Evolutionary conservation across 2,888 invertebrate genomes (phyloP), one percentile per base, ranked within the genome.

Genomic region (Alviniconcha strummeri): DNA sequence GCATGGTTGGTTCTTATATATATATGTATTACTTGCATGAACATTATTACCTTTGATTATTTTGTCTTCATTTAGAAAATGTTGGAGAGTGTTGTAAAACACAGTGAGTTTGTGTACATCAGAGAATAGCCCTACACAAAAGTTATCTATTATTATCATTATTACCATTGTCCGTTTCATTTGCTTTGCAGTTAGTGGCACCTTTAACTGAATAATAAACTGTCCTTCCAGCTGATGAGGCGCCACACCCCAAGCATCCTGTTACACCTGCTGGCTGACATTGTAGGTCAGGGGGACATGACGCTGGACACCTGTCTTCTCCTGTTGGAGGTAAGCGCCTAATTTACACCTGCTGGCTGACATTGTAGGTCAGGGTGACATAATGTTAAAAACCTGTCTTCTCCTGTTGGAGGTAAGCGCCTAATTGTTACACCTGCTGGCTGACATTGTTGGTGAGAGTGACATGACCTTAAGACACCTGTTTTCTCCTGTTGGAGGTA

Each of bases 191-290:
- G 36, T 36, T 36, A 36, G 36, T 36, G 36, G 36, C 36, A 36
- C 36, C 36, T 36, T 36, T 36, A 36, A 36, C 36, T 36, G 36
- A 36, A 36, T 36, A 36, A 36, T 3, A 36, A 36, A 36, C 36
- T 36, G 36, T 36, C 36, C 36, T 69, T 80, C 5, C 57, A 86
- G 81, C 81, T 86, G 52, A 81, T 85, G 85, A 81, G 86, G 54
- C 83, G 79, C 69, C 86, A 85, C 74, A 77, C 82, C 57, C 71
- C 86, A 5, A 19, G 71, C n/a, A 83, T 67, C n/a, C 76, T 86
- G 64, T 60, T 86, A 71, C 84, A 85, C 13, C n/a, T 85, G 15
- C 83, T 86, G 15, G 86, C 85, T 0, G 84, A 85, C n/a, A 85
- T 86, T 84, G 52, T 86, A 75, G 85, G 85, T 55, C 75, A 60